Evolutionary conservation across 2,113 vertebrate species (phyloP), one percentile per base, ranked within the genome.

Genomic region (Egretta garzetta): DNA sequence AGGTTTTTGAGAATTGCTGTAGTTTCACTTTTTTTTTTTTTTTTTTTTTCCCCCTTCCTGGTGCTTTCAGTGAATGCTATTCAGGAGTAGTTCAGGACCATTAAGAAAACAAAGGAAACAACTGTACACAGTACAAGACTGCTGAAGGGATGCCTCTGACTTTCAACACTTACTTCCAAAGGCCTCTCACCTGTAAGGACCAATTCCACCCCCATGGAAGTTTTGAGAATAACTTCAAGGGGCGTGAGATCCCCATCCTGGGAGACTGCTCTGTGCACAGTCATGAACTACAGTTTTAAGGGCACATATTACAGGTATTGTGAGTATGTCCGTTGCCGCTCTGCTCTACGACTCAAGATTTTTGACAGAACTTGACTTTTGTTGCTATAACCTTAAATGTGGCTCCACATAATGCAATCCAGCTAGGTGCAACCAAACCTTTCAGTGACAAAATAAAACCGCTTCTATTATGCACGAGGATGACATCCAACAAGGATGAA

Each of bases 1-100:
- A 97, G 95, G 91, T 74, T 93, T 91, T 92, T 79, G 68, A 93
- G 76, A 79, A 89, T 62, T 95, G 94, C 83, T 92, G 83, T 37
- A 74, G 83, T 88, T 95, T 94, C 86, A 68, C 12, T 77, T 90
- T 35, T 55, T 9, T 35, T 55, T 8, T 27, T 28, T 43, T n/a
- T 56, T 55, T 39, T 22, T 8, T 3, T 13, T 13, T 13, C 9
- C 12, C 39, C 39, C 19, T 79, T 50, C 49, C 41, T 72, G 35
- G 27, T 90, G 41, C 22, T 88, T 91, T 95, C 32, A 64, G 32
- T 64, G 58, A 84, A 82, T 77, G 52, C 14, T 84, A 33, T 82
- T 96, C 55, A 71, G 28, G 28, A 60, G 28, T 30, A 59, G n/a
- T 71, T 85, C 53, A 84, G 37, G 73, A 47, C 45, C 35, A 76